Evolutionary conservation across 2,113 vertebrate genomes (phyloP), one percentile per base, ranked within the genome.

Genomic region (Gavialis gangeticus): DNA sequence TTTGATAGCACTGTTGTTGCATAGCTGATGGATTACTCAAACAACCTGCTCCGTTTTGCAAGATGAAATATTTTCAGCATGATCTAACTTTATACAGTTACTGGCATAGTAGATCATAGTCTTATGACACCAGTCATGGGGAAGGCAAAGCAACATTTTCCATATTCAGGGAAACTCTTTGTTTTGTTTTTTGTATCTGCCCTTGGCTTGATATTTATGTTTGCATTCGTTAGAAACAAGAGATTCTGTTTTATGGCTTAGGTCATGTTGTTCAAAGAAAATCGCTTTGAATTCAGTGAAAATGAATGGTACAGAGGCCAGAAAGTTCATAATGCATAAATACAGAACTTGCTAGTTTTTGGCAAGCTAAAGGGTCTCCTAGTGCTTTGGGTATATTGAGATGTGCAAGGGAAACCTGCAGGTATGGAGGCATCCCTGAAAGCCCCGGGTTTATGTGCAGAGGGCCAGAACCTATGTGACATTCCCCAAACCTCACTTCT

Each of bases 1-100:
- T 90, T 83, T 89, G 94, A 94, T 91, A 59, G 95, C 64, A 91
- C 88, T 89, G 91, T 94, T 96, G 91, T 87, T 91, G 59, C 83
- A 84, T 83, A 78, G 30, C 64, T 94, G 88, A 92, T 95, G 84
- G 88, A 93, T 96, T 94, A 81, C 37, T 16, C 79, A 80, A 82
- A 71, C 28, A 95, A 56, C n/a, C 59, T 92, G 66, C 67, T 85
- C 85, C 75, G 59, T 55, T 85, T 79, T 95, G 75, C 28, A 89
- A 94, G 59, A 84, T 66, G 56, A 92, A 94, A 84, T 94, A 88
- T 89, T 96, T 95, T 93, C 85, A 76, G 30, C 63, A 56, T 86
- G 89, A 91, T 27, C 88, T 93, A 89, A 78, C 87, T 93, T 80
- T 93, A 55, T 89, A 19, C 24, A 28, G 56, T 60, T 90, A 79